These are phyloP conservation scores for Hypena proboscidalis DNA, from an alignment of 2,888 invertebrate species.

Conservation along the genomic window DNA sequence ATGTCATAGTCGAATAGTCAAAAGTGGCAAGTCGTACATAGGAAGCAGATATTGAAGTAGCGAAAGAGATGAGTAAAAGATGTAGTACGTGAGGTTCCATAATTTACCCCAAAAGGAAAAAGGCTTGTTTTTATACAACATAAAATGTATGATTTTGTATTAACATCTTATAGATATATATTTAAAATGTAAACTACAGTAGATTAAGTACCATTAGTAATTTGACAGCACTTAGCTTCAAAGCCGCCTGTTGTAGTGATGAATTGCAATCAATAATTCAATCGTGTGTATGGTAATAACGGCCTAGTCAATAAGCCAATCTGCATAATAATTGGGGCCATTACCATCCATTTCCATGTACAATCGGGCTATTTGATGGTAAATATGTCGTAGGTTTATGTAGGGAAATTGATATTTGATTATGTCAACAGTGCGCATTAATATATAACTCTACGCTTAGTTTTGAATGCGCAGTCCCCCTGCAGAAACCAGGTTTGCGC, in stretches of 20 bases:
- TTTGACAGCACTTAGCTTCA: neutral
- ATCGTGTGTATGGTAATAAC: slow-evolving; percentile 19
- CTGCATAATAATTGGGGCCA: slow-evolving; percentile 26
- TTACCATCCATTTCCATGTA: slow-evolving; percentile 15
- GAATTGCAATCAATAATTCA: slow-evolving; percentile 19
- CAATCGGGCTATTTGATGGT: slow-evolving; percentile 7
- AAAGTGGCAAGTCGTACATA: too few species aligned
- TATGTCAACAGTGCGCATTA: slow-evolving; percentile 19
- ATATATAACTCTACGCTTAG: too few species aligned
- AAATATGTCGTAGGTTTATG: neutral
- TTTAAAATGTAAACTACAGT: too few species aligned
- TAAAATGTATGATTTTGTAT: neutral
- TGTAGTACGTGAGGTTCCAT: too few species aligned
- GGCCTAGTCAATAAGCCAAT: slow-evolving; percentile 21
- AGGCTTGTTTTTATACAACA: too few species aligned
- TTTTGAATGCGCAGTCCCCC: too few species aligned
- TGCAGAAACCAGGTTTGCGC: too few species aligned
- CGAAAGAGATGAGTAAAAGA: too few species aligned
- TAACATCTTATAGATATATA: neutral
- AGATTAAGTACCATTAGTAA: neutral
- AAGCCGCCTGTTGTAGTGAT: slow-evolving; percentile 1
- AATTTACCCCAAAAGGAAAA: too few species aligned
- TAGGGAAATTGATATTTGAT: too few species aligned
- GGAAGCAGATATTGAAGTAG: too few species aligned
- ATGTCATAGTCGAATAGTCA: too few species aligned